Conservation (phyloP, 2,113 vertebrate genomes). For the Gymnorhina tibicen region DNA sequence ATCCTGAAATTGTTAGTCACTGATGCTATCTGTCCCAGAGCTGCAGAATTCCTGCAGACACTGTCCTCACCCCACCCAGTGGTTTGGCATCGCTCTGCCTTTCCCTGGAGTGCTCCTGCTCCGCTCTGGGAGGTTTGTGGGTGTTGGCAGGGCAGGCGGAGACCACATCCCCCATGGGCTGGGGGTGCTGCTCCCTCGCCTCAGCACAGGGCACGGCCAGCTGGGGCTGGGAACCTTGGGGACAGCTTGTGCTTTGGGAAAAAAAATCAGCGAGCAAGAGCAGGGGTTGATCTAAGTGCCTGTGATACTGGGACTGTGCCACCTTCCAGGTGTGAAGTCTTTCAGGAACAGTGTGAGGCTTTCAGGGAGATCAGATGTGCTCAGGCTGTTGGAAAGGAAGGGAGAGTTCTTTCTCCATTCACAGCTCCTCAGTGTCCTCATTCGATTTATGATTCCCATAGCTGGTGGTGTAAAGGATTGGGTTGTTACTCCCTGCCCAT, state of each 20-base stretch:
- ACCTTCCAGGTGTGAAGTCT: not conserved
- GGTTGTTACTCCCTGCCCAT: not conserved
- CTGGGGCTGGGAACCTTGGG: not conserved
- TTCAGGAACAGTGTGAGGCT: not conserved
- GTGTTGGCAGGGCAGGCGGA: not conserved
- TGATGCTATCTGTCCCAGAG: not conserved
- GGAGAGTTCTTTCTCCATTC: not conserved
- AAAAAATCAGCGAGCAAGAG: not conserved
- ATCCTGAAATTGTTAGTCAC: not conserved
- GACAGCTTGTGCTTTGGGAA: not conserved
- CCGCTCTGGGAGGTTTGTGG: not conserved
- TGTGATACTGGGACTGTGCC: not conserved
- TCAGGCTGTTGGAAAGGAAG: not conserved
- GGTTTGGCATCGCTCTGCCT: not conserved
- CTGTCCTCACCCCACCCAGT: not conserved
- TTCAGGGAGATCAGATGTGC: not conserved
- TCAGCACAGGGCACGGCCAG: not conserved
- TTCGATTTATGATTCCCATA: not conserved
- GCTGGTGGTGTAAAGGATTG: not conserved
- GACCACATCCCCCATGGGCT: not conserved
- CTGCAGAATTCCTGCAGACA: not conserved
- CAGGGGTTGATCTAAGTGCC: not conserved
- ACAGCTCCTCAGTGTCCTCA: not conserved
- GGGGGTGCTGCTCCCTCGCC: not conserved
- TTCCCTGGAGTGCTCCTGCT: not conserved